These are phyloP conservation scores for Taenaris catops DNA, from an alignment of 2,888 invertebrate species.

Conservation along the genomic window DNA sequence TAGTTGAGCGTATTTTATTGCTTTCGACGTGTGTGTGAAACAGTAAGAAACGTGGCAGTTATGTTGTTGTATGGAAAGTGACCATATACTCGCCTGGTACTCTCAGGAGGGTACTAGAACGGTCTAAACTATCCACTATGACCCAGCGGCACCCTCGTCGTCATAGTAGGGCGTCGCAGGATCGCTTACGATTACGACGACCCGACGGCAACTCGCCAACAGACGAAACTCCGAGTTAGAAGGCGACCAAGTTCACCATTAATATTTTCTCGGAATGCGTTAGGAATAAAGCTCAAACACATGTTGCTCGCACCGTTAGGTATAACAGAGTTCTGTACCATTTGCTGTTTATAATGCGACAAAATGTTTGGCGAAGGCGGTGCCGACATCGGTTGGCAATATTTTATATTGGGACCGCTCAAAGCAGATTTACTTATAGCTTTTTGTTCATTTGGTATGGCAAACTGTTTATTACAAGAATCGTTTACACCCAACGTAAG, in stretches of 20 bases:
- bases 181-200: too few species aligned
- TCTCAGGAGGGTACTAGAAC: too few species aligned
- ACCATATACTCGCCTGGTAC: too few species aligned
- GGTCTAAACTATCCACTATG: too few species aligned
- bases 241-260: conserved; percentile 59
- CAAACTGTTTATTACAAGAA: conserved; percentile 54
- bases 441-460: conserved; percentile 68
- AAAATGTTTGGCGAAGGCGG: conserved; percentile 83
- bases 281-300: conserved; percentile 62
- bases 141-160: too few species aligned
- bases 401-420: conserved; percentile 48
- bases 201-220: conserved; percentile 81
- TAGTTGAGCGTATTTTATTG: too few species aligned
- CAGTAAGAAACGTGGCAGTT: too few species aligned
- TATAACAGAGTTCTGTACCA: conserved; percentile 61
- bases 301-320: conserved; percentile 66
- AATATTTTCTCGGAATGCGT: conserved; percentile 63
- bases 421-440: conserved; percentile 47
- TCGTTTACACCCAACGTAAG: conserved; percentile 52
- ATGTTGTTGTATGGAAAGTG: too few species aligned
- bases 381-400: conserved; percentile 82
- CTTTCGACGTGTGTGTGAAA: too few species aligned
- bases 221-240: conserved; percentile 68
- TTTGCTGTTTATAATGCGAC: conserved; percentile 69
- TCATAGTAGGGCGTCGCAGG: too few species aligned